Evolutionary conservation across 2,797 vertebrate species (phyloP).

Genomic region (Furcifer pardalis): DNA sequence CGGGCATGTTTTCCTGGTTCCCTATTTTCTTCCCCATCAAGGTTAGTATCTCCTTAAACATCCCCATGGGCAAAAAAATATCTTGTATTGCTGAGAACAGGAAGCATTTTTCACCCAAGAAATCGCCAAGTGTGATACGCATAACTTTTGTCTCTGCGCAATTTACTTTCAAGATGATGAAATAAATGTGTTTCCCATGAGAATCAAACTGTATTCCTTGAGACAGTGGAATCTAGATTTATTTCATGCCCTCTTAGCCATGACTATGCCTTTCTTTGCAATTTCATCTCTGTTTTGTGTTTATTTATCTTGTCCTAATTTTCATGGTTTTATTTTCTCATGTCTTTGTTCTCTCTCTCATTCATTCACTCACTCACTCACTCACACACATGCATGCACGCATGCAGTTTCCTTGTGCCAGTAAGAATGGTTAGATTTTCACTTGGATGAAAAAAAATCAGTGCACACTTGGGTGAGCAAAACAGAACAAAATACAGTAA

Average conservation of each 20-base stretch:
- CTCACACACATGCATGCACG: no score
- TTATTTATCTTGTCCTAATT: background rate
- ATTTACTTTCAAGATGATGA: background rate
- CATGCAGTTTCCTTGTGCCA: background rate
- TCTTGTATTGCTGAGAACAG: background rate
- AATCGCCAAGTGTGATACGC: background rate
- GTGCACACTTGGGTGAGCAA: background rate
- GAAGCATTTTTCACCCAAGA: background rate
- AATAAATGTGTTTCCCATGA: background rate
- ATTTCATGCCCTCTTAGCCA: background rate
- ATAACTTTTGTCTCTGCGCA: background rate
- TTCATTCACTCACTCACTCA: no score
- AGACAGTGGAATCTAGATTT: background rate
- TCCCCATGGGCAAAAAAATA: no score
- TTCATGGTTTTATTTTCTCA: background rate
- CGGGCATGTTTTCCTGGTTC: conserved; percentile 97
- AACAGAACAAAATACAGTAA: no score
- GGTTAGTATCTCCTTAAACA: conserved; percentile 72
- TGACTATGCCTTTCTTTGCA: background rate
- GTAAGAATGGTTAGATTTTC: background rate
- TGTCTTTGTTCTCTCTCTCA: background rate
- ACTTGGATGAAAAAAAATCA: background rate
- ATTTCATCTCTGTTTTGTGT: background rate
- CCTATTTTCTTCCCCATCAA: conserved; percentile 95
- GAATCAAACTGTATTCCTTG: background rate